Conservation (phyloP, 37 sponge, comb jelly and placozoan species). For the Amphimedon queenslandica region DNA sequence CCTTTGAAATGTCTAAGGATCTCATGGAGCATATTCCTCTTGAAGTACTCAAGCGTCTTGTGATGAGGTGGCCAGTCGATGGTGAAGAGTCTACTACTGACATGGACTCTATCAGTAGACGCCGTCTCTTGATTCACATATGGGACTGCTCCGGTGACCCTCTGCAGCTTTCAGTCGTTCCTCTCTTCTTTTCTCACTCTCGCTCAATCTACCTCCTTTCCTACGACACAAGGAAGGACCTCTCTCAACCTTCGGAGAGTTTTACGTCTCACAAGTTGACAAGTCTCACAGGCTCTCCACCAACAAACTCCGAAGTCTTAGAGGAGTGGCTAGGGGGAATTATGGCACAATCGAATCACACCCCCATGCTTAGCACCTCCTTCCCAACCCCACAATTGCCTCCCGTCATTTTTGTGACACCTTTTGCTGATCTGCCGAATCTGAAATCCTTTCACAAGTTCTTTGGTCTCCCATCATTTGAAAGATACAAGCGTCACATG, state of each 20-base stretch:
- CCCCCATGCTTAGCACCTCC: slow-evolving; percentile 32
- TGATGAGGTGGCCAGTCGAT: slow-evolving; percentile 55
- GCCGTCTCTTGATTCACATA: slow-evolving; percentile 29
- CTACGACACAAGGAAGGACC: slow-evolving; percentile 25
- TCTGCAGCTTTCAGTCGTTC: slow-evolving; percentile 42
- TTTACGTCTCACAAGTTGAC: neutral
- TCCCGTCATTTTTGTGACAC: slow-evolving; percentile 51
- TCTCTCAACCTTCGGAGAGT: slow-evolving; percentile 20
- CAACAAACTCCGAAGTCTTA: slow-evolving; percentile 54
- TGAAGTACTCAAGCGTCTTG: slow-evolving; percentile 51
- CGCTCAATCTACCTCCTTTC: slow-evolving; percentile 37
- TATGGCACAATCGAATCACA: slow-evolving; percentile 21
- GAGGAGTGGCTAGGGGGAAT: slow-evolving; percentile 49
- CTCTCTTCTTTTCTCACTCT: slow-evolving; percentile 54
- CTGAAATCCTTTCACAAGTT: slow-evolving; percentile 26
- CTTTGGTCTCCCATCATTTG: slow-evolving; percentile 24
- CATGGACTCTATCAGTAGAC: slow-evolving; percentile 9
- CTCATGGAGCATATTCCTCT: slow-evolving; percentile 48
- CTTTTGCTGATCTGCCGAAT: slow-evolving; percentile 21
- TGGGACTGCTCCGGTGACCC: slow-evolving; percentile 65
- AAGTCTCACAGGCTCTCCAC: slow-evolving; percentile 25
- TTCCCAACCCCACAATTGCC: slow-evolving; percentile 52
- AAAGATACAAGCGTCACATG: slow-evolving; percentile 33
- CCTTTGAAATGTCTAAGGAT: slow-evolving; percentile 30
- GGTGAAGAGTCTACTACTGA: slow-evolving; percentile 27